Percentiles rank a stretch among this genome's conserved stretches.
Evolutionary conservation across 2,888 invertebrate genomes (phyloP).

Genomic region (Tineola bisselliella): DNA sequence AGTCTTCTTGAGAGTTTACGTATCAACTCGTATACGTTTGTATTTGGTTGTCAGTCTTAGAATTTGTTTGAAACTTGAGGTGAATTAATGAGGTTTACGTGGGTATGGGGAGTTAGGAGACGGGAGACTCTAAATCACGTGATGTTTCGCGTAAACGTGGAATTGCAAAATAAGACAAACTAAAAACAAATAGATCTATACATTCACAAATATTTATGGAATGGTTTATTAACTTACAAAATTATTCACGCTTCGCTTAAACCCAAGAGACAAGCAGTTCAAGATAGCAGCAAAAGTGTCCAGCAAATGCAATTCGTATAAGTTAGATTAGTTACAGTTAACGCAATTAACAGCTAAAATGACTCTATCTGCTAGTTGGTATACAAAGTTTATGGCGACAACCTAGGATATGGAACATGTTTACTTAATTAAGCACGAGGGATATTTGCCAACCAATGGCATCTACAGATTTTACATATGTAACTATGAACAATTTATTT

Average conservation of each 20-base stretch:
- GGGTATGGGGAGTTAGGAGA: background rate
- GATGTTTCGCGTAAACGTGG: slow-evolving; percentile 4
- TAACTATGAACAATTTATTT: no score
- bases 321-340: background rate
- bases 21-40: background rate
- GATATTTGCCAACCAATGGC: background rate
- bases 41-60: background rate
- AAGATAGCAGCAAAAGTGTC: background rate
- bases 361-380: background rate
- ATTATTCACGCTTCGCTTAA: background rate
- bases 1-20: background rate
- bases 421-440: background rate
- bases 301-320: background rate
- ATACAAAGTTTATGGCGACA: background rate
- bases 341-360: background rate
- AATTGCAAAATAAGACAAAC: background rate
- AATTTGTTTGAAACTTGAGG: background rate
- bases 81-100: background rate
- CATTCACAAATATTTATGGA: background rate
- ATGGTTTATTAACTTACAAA: background rate
- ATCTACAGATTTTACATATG: no score
- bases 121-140: background rate
- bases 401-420: background rate
- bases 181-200: background rate
- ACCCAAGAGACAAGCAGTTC: background rate